Percentiles rank a stretch among this genome's conserved stretches.
Evolutionary conservation across 2,797 vertebrate species (phyloP).

Genomic region (Clarias laeviceps): DNA sequence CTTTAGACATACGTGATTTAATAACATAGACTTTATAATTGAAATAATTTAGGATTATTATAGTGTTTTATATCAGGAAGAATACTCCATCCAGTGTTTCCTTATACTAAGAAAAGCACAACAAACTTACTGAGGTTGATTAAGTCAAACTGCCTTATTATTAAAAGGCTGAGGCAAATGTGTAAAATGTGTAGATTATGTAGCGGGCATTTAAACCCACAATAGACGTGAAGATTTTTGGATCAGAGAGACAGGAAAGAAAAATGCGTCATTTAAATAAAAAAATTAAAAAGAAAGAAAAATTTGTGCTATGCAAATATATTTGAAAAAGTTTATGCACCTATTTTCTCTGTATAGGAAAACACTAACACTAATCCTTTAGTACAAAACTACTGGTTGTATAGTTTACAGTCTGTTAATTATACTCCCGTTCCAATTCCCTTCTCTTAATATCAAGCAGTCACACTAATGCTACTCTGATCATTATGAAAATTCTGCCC

Average conservation of each 20-base stretch:
- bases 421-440: background rate
- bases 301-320: background rate
- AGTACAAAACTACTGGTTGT: background rate
- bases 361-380: background rate
- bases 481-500: constrained; percentile 20
- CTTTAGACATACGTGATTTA: background rate
- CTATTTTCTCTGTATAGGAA: constrained; percentile 4
- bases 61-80: background rate
- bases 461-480: background rate
- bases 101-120: background rate
- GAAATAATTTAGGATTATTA: background rate
- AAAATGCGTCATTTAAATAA: background rate
- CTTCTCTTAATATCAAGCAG: too few species aligned
- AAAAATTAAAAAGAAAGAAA: background rate
- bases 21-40: background rate
- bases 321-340: background rate
- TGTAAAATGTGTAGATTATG: background rate
- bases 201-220: background rate
- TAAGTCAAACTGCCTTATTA: background rate
- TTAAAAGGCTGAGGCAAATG: background rate
- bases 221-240: background rate
- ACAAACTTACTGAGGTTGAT: background rate
- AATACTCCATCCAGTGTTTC: background rate
- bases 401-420: background rate
- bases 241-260: background rate